Base-by-base conservation (phyloP, 37 sponge, comb jelly and placozoan species). In the Chondrilla cf. caribensis region DNA sequence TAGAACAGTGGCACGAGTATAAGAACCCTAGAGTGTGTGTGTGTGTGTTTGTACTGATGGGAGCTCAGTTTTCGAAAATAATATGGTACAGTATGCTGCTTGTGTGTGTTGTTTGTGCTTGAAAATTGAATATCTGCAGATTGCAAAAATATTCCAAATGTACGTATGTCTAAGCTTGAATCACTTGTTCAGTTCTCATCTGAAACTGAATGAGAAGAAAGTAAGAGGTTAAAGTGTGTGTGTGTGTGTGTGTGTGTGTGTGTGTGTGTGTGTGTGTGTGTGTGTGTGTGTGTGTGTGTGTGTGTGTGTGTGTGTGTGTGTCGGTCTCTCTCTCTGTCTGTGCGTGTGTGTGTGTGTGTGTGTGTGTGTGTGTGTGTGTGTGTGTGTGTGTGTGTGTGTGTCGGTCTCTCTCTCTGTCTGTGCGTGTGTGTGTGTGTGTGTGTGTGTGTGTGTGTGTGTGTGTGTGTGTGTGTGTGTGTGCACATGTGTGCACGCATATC, bases 201-300 rank as follows among this genome's bases (percentile, higher is more conserved):
- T 14, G 51, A 47, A 47, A 47, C 51, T 47, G 51, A 47, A 47
- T 47, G 11, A 47, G 11, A 47, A 11, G 51, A 47, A 47, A 6
- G 11, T 47, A 47, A 47, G 29, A 31, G 29, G 32, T 3, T n/a
- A 1, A 26, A 67, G 32, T 31, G 68, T 67, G 68, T 67, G 68
- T 67, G 68, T 67, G 68, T 67, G 68, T 67, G 68, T 67, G 68
- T 67, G 68, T 67, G 68, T 67, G 68, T 67, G 68, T 67, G 68
- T 67, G 68, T 67, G 68, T 67, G 68, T 67, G 68, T 67, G 68
- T 29, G 68, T 67, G 68, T 67, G 68, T 67, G 32, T 67, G 68
- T 67, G 68, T 29, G 5, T 67, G 68, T 67, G 68, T 67, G 68
- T 67, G 68, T 4, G 68, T 26, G 32, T 33, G 32, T 67, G 33